phyloP scores from a whole-genome alignment of 2,888 invertebrate species.

The Melanostoma scalare region DNA sequence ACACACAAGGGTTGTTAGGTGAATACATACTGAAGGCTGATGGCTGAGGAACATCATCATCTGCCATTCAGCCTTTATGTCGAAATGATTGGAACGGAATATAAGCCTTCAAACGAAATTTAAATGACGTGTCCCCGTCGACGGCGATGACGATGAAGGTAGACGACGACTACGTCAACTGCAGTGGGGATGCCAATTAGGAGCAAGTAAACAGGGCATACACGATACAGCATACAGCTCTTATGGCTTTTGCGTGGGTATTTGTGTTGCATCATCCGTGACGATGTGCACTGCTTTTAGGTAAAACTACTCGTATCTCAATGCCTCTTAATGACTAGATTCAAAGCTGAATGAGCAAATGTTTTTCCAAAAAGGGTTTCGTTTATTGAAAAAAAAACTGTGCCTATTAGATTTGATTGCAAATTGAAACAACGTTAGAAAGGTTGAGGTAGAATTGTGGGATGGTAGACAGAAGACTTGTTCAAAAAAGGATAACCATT shows the following conservation, averaged over 20 bases:
- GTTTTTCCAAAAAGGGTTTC: conserved; percentile 42
- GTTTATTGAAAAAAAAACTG: conserved; percentile 39
- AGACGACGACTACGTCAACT: conserved; percentile 36
- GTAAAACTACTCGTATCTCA: conserved; percentile 56
- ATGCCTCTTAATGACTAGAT: conserved; percentile 65
- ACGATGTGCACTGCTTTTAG: conserved; percentile 43
- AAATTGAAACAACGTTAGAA: conserved; percentile 9
- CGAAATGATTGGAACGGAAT: conserved; percentile 63
- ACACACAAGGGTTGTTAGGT: conserved; percentile 61
- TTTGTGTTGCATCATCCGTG: conserved; percentile 50
- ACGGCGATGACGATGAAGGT: conserved; percentile 27
- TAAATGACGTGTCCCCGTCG: conserved; percentile 48
- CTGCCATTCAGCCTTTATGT: conserved; percentile 54
- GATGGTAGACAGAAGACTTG: too few species aligned
- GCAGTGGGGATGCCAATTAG: conserved; percentile 66
- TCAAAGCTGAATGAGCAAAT: conserved; percentile 62
- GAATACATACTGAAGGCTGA: conserved; percentile 31
- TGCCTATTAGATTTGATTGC: conserved; percentile 28
- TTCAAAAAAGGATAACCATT: too few species aligned
- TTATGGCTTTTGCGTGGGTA: conserved; percentile 37
- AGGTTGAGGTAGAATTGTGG: conserved; percentile 6
- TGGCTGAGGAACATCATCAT: conserved; percentile 48
- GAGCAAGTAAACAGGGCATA: conserved; percentile 67
- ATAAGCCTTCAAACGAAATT: conserved; percentile 72
- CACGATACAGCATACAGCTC: conserved; percentile 26